Base-by-base conservation (phyloP, 1,140 invertebrate species). In the Euura saliciscinereae region DNA sequence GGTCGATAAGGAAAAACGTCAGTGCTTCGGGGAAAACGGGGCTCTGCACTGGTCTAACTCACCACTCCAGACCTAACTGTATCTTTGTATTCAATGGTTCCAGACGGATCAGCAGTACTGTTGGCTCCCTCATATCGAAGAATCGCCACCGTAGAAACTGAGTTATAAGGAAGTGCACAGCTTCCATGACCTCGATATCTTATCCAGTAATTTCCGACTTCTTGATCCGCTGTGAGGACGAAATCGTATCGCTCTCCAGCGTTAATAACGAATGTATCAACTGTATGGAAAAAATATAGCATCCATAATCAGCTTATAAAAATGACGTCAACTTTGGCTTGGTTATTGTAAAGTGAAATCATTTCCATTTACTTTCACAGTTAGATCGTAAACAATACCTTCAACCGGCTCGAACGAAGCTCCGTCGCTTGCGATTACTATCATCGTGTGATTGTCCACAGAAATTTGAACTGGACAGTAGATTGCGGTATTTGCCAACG, bases 231-330 rank as follows among this genome's bases (percentile, higher is more conserved):
- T 4, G 83, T 79, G 0, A 93, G 76, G 3, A 91, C 86, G 44
- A 92, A 89, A 77, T 92, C 91, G 83, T 89, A 90, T 67, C 91
- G 82, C 79, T 93, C 92, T 1, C 91, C 90, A 87, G 81, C 71
- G 83, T 87, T 77, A 11, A 76, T 76, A 28, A 79, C 69, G 3
- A 83, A 74, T 8, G 81, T 78, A 69, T 83, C 78, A 67, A 82
- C 75, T 44, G 65, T 43, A 43, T 76, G 44, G 28, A 28, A 28
- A 28, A 28, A 28, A 28, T 28, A n/a, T 6, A 28, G 28, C 28
- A 28, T 28, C 28, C 28, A 28, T 28, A 28, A 28, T 28, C 28
- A 28, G 28, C 28, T 28, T 28, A 28, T 28, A 28, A 28, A 28
- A 28, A 28, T 28, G 28, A 28, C 28, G 28, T 28, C 28, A 28